Evolutionary conservation across 2,888 invertebrate genomes (phyloP).

Genomic region (Mystacides longicornis): DNA sequence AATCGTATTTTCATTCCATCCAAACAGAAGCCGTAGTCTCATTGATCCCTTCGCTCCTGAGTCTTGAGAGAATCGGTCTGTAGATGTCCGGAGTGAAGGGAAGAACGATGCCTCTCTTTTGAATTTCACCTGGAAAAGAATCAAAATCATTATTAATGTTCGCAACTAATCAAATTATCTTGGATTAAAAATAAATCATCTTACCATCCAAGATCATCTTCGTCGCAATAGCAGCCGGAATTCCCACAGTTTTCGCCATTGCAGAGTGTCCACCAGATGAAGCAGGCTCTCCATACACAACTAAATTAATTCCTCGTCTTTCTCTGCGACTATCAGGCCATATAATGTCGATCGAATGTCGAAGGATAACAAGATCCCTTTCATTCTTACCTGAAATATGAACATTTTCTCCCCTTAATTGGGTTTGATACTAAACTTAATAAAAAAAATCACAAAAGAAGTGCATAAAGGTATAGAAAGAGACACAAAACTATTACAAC

Average conservation of each 20-base stretch:
- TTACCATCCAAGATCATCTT: slow-evolving; percentile 95
- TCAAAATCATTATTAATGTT: slow-evolving; percentile 3
- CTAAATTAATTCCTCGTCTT: slow-evolving; percentile 75
- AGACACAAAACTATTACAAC: too few species aligned
- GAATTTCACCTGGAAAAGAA: slow-evolving; percentile 77
- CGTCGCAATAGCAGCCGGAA: slow-evolving; percentile 91
- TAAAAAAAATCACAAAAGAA: not conserved
- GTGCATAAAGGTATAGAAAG: too few species aligned
- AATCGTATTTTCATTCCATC: slow-evolving; percentile 16
- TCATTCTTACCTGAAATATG: slow-evolving; percentile 56
- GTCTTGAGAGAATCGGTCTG: slow-evolving; percentile 79
- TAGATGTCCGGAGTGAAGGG: slow-evolving; percentile 92
- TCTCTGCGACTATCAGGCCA: slow-evolving; percentile 87
- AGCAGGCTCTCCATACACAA: slow-evolving; percentile 72
- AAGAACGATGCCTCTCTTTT: slow-evolving; percentile 85
- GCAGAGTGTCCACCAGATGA: slow-evolving; percentile 71
- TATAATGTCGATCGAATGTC: slow-evolving; percentile 86
- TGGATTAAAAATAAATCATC: not conserved
- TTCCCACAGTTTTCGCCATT: slow-evolving; percentile 61
- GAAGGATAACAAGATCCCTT: slow-evolving; percentile 87
- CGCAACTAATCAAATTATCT: not conserved
- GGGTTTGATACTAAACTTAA: too few species aligned
- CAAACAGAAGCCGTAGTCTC: slow-evolving; percentile 59
- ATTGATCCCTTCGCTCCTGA: slow-evolving; percentile 77
- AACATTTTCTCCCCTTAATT: too few species aligned